Evolutionary conservation across 2,113 vertebrate species (phyloP), one percentile per base, ranked within the genome.

Genomic region (Paramisgurnus dabryanus): DNA sequence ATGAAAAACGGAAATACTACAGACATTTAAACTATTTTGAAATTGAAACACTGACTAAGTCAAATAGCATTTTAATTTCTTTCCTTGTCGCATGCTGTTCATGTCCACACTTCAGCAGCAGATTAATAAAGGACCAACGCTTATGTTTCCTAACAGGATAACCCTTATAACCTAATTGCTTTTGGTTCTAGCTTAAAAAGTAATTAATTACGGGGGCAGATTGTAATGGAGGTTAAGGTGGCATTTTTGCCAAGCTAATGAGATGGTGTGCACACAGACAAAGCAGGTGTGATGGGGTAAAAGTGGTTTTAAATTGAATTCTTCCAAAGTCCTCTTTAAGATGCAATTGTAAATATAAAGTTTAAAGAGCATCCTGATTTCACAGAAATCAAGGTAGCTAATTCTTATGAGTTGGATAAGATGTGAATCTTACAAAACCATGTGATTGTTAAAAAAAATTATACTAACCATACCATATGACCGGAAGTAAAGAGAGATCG

Each of bases 171-270:
- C 89, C 85, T 92, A 91, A 92, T 93, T 92, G 90, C 89, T 91
- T 93, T 91, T 87, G 87, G 90, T 90, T 93, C 89, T 89, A 90
- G 87, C 90, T 92, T 92, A 90, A 93, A 92, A 92, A 91, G 91
- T 92, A 90, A 93, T 93, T 93, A 94, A 93, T 93, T 93, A 92
- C 87, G 88, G 64, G 86, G 86, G 90, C 86, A 83, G 81, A 82
- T 85, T 87, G 86, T 91, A 92, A 92, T 89, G 84, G 89, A 90
- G 90, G 90, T 91, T 90, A 93, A 90, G 90, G 90, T 91, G 87
- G 88, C 88, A 90, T 90, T 91, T 90, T 90, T 85, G 85, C 85
- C 83, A 87, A 88, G 89, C 88, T 93, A 93, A 93, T 92, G 91
- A 93, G 91, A 77, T 89, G 18, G 68, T 82, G 18, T 86, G 86